Conservation (phyloP, 2,797 vertebrate species). For the Neosilurus mollespiculum region DNA sequence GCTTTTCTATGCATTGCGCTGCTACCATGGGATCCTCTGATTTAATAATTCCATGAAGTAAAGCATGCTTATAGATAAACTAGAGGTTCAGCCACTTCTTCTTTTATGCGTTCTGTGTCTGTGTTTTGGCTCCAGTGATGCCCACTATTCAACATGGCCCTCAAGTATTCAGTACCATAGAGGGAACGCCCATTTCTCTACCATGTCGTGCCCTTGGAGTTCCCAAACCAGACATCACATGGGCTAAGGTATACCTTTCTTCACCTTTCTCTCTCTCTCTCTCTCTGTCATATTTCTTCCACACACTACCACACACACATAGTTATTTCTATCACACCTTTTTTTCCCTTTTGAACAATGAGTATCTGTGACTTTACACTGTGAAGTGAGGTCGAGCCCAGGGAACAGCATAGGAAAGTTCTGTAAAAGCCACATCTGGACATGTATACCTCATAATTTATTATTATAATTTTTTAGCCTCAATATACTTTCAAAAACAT, state of each 20-base stretch:
- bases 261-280: too few species aligned
- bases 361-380: not conserved
- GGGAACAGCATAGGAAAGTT: not conserved
- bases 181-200: conserved; percentile 82
- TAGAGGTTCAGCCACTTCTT: not conserved
- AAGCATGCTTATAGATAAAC: not conserved
- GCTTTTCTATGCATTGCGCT: not conserved
- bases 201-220: conserved; percentile 87
- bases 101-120: conserved; percentile 18
- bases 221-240: conserved; percentile 84
- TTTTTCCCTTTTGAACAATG: not conserved
- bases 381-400: not conserved
- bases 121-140: conserved; percentile 74
- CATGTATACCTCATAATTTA: conserved; percentile 6
- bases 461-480: conserved; percentile 8
- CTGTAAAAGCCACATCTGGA: conserved; percentile 24
- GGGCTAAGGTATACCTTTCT: conserved; percentile 83
- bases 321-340: not conserved
- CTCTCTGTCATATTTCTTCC: not conserved
- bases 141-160: conserved; percentile 93
- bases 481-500: conserved; percentile 25
- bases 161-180: conserved; percentile 93
- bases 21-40: not conserved
- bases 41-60: not conserved
- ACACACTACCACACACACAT: not conserved